Base-by-base conservation (phyloP, 2,113 vertebrate species). In the Sylvilagus bachmani region DNA sequence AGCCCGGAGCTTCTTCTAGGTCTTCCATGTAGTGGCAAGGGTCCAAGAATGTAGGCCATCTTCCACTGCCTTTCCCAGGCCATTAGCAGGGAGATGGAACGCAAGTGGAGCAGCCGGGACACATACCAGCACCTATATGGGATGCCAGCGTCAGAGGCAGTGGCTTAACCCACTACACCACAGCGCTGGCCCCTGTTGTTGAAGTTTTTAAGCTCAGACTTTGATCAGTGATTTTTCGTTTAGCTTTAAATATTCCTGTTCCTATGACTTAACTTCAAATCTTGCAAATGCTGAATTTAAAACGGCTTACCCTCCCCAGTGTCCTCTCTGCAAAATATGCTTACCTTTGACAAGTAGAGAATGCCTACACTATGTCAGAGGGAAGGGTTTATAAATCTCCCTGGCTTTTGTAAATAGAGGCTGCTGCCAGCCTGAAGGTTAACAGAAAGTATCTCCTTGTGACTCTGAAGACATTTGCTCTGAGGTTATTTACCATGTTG, bases 271-370 rank as follows among this genome's bases (percentile, higher is more conserved):
- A 44, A 44, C 81, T 92, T 96, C 49, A 38, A 36, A 67, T 62
- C 36, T 86, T 92, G 33, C 19, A 79, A 86, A 91, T 78, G 77
- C 61, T 93, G 61, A 93, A 86, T 93, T 91, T 96, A 70, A 93
- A 92, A 82, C 33, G 53, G 8, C 77, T 81, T 10, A 5, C 83
- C 90, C 93, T 95, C 62, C 74, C 49, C 4, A 71, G n/a, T 89
- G 53, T 55, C 62, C 70, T 95, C 9, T 82, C 83, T 92, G n/a
- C 53, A 90, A 93, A 92, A 89, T 85, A 88, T 89, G 71, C 69
- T 93, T 94, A 85, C 49, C n/a, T 96, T 89, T 51, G 19, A 19
- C 55, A 58, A 58, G 55, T 36, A 11, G 21, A n/a, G 51, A 81
- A 64, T 91, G 69, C 27, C 61, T 66, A 36, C 71, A 83, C n/a